Evolutionary conservation across 2,797 vertebrate species (phyloP).

Genomic region (Bovichtus variegatus): DNA sequence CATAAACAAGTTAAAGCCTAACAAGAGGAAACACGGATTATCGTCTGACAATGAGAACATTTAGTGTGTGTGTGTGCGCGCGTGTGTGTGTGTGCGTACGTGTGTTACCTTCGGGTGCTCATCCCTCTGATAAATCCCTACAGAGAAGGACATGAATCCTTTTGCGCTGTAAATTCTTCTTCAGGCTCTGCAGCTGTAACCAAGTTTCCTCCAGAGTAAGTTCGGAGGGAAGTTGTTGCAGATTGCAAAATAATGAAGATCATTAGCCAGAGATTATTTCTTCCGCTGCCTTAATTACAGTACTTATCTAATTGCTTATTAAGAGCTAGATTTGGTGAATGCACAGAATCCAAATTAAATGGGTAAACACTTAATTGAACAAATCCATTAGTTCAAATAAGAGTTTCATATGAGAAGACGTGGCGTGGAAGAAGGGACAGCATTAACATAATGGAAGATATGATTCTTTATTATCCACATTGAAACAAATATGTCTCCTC

Average conservation of each 20-base stretch:
- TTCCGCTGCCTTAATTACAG: slow-evolving; percentile 77
- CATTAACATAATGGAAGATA: slow-evolving; percentile 73
- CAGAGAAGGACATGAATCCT: slow-evolving; percentile 37
- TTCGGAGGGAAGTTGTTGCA: slow-evolving; percentile 70
- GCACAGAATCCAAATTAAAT: slow-evolving; percentile 74
- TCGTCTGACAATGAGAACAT: slow-evolving; percentile 62
- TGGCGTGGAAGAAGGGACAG: slow-evolving; percentile 40
- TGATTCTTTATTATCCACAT: slow-evolving; percentile 66
- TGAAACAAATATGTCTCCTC: slow-evolving; percentile 40
- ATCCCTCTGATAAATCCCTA: slow-evolving; percentile 52
- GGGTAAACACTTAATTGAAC: slow-evolving; percentile 81
- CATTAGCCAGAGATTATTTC: slow-evolving; percentile 79
- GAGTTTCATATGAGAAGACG: slow-evolving; percentile 62
- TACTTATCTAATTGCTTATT: slow-evolving; percentile 80
- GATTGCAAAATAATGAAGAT: slow-evolving; percentile 77
- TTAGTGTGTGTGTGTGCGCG: slow-evolving; percentile 31
- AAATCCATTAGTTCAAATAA: slow-evolving; percentile 80
- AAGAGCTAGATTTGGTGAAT: slow-evolving; percentile 72
- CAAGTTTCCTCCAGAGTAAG: slow-evolving; percentile 60
- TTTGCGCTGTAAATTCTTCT: slow-evolving; percentile 49
- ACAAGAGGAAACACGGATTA: slow-evolving; percentile 73
- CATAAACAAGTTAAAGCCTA: slow-evolving; percentile 75
- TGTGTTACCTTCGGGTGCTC: slow-evolving; percentile 42
- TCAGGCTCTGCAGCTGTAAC: slow-evolving; percentile 60
- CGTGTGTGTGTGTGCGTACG: slow-evolving; percentile 8